Percentiles rank a stretch among this genome's conserved stretches.
Conservation (phyloP, 1,140 invertebrate genomes). For the Aphelenchoides besseyi region DNA sequence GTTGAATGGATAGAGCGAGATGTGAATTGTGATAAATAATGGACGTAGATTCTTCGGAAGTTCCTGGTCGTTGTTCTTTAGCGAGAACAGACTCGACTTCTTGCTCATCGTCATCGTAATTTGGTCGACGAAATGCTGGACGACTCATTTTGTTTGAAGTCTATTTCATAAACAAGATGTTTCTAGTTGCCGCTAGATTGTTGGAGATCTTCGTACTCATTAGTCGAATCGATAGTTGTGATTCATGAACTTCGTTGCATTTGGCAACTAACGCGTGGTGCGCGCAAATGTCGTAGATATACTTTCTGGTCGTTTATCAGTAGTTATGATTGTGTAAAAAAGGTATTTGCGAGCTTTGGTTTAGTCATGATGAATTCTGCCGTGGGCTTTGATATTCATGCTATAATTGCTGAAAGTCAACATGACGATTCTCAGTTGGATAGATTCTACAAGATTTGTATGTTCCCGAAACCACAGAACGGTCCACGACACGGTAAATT, state of each 20-base stretch:
- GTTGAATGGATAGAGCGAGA: constrained; percentile 56
- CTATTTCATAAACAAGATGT: too few relatives aligned
- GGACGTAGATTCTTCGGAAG: constrained; percentile 22
- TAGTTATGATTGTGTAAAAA: too few relatives aligned
- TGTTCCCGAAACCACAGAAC: neutral
- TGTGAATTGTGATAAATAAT: constrained; percentile 56
- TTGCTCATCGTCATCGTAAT: constrained; percentile 14
- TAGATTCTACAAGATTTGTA: neutral
- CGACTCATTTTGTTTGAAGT: neutral
- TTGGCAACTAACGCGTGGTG: too few relatives aligned
- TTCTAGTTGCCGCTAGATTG: too few relatives aligned
- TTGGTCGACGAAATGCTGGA: neutral
- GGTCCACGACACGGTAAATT: too few relatives aligned
- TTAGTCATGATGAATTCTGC: neutral
- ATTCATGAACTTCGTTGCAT: too few relatives aligned
- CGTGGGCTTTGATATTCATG: neutral
- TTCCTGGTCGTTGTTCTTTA: neutral
- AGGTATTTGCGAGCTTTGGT: too few relatives aligned
- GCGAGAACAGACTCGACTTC: neutral
- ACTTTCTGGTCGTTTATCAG: too few relatives aligned
- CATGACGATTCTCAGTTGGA: neutral
- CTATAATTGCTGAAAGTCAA: neutral
- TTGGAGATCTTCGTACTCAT: too few relatives aligned
- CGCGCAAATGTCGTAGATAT: too few relatives aligned
- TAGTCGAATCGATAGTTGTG: too few relatives aligned